Conservation (phyloP, 2,113 vertebrate species). For the Orycteropus afer region DNA sequence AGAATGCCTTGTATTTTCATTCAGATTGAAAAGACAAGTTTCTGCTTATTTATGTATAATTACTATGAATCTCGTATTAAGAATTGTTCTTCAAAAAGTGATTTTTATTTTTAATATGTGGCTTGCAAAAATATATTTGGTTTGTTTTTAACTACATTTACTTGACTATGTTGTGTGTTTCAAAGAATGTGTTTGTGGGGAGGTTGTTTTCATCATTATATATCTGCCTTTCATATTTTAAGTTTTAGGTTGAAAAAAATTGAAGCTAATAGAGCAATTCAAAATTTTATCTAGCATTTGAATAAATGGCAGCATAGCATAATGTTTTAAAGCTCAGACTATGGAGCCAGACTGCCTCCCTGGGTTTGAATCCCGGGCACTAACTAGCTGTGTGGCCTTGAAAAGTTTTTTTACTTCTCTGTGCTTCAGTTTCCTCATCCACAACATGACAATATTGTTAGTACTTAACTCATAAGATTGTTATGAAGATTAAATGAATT, state of each 20-base stretch:
- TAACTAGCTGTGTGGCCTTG: not conserved
- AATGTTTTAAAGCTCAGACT: not conserved
- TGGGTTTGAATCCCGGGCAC: not conserved
- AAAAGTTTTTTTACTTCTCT: not conserved
- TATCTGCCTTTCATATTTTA: not conserved
- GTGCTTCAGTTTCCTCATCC: not conserved
- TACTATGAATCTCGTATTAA: not conserved
- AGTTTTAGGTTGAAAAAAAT: not conserved
- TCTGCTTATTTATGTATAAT: slow-evolving; percentile 32
- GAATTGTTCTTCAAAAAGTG: not conserved
- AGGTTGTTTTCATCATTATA: not conserved
- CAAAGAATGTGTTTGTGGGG: not conserved
- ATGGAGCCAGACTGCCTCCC: not conserved
- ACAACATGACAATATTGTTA: not conserved
- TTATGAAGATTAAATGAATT: slow-evolving; percentile 16
- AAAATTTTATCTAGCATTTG: not conserved
- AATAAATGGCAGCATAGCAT: not conserved
- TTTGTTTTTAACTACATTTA: slow-evolving; percentile 38
- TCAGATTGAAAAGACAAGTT: slow-evolving; percentile 1
- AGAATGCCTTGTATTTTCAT: not conserved
- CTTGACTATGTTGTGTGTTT: not conserved
- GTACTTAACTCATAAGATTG: not conserved
- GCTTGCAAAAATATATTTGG: slow-evolving; percentile 11
- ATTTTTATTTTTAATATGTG: slow-evolving; percentile 34
- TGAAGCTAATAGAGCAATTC: not conserved